A percentile compares a stretch with the other conserved stretches of the same genome.
Evolutionary conservation across 2,888 invertebrate genomes (phyloP).

Genomic region (Ditula angustiorana): DNA sequence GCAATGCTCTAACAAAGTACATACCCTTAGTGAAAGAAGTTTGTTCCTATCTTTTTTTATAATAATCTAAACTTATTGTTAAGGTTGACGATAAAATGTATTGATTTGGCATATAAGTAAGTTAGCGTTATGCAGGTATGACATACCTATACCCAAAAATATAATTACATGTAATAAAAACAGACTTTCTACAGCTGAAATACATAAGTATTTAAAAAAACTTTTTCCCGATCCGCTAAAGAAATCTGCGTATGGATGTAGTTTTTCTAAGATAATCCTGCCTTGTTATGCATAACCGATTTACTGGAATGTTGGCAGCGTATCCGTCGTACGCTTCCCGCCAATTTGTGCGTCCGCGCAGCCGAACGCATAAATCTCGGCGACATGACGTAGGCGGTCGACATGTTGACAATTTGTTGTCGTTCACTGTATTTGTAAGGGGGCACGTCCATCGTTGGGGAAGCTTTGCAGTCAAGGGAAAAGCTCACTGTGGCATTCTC

Average conservation of each 20-base stretch:
- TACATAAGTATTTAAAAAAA: neutral
- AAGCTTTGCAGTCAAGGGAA: too few relatives aligned
- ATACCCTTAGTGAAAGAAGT: too few relatives aligned
- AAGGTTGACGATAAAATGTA: too few relatives aligned
- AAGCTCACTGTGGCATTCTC: too few relatives aligned
- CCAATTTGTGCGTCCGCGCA: conserved; percentile 80
- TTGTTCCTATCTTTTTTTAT: too few relatives aligned
- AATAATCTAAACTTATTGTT: too few relatives aligned
- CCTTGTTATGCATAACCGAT: conserved; percentile 46
- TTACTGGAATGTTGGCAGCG: conserved; percentile 63
- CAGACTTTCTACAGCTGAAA: too few relatives aligned
- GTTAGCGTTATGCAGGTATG: too few relatives aligned
- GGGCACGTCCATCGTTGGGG: conserved; percentile 15
- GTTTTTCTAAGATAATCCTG: conserved; percentile 25
- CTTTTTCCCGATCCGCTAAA: conserved; percentile 13
- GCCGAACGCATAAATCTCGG: conserved; percentile 75
- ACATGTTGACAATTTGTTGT: conserved; percentile 80
- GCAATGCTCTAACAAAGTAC: too few relatives aligned
- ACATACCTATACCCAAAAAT: too few relatives aligned
- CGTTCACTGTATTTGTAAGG: conserved; percentile 41
- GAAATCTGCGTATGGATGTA: conserved; percentile 32
- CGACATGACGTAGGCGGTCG: conserved; percentile 79
- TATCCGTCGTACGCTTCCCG: conserved; percentile 68
- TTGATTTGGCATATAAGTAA: too few relatives aligned
- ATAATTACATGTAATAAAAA: too few relatives aligned